These are phyloP conservation scores for Scaptomyza tumidula DNA, from an alignment of 2,888 invertebrate species.

Conservation along the genomic window DNA sequence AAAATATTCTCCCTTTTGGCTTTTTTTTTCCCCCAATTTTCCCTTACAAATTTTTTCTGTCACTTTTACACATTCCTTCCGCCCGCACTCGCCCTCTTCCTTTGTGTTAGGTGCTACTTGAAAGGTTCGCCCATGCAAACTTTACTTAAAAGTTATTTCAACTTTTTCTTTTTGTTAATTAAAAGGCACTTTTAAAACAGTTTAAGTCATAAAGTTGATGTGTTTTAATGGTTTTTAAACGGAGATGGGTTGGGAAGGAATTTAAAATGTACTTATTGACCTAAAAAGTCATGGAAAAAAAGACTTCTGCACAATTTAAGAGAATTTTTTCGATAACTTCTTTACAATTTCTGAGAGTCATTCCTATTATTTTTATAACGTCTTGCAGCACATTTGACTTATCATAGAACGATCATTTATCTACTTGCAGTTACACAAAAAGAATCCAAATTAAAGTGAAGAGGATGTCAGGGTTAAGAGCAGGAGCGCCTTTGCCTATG, in stretches of 20 bases:
- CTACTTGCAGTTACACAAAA: neutral
- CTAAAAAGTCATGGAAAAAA: neutral
- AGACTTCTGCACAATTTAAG: neutral
- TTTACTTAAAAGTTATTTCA: neutral
- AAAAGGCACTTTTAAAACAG: slow-evolving; percentile 1
- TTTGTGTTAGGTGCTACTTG: neutral
- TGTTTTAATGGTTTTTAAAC: neutral
- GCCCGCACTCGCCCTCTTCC: neutral
- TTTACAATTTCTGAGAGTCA: neutral
- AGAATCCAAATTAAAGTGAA: slow-evolving; percentile 1
- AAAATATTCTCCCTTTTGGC: neutral
- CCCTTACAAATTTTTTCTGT: neutral
- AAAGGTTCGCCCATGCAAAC: neutral
- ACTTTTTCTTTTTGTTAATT: neutral
- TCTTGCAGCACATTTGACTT: neutral
- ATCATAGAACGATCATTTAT: neutral
- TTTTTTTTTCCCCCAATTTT: neutral
- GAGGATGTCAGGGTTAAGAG: slow-evolving; percentile 20
- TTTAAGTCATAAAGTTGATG: slow-evolving; percentile 2
- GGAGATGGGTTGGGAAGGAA: too few relatives aligned
- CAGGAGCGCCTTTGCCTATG: slow-evolving; percentile 25
- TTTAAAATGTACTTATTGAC: too few relatives aligned
- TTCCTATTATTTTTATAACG: neutral
- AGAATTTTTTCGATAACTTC: neutral
- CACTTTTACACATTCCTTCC: neutral